Conservation (phyloP, 2,888 invertebrate species). For the Vandiemenella viatica region DNA sequence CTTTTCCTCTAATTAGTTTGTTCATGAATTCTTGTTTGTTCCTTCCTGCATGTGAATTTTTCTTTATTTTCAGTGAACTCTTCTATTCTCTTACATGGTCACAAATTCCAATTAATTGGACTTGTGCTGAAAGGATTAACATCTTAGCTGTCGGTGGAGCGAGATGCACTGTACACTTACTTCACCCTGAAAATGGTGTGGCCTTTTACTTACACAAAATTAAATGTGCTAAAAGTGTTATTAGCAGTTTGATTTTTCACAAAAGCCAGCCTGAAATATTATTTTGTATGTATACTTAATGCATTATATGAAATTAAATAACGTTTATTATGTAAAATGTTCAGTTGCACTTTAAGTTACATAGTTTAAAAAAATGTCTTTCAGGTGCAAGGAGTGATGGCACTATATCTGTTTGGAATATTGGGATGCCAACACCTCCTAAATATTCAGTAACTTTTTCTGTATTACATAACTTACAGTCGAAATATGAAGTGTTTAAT, state of each 20-base stretch:
- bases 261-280: slow-evolving; percentile 16
- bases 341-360: neutral
- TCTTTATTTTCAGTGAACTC: slow-evolving; percentile 21
- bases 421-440: slow-evolving; percentile 14
- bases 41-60: no score
- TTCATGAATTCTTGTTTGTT: no score
- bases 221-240: slow-evolving; percentile 4
- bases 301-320: neutral
- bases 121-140: slow-evolving; percentile 11
- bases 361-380: slow-evolving; percentile 3
- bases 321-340: no score
- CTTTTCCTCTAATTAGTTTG: no score
- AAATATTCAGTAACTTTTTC: slow-evolving; percentile 12
- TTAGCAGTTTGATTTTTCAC: slow-evolving; percentile 20
- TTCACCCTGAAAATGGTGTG: slow-evolving; percentile 18
- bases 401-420: slow-evolving; percentile 15
- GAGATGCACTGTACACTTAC: slow-evolving; percentile 20
- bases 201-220: slow-evolving; percentile 17
- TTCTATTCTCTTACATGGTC: slow-evolving; percentile 33
- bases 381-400: slow-evolving; percentile 19
- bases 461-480: slow-evolving; percentile 11
- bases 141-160: slow-evolving; percentile 23
- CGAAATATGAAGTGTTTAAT: slow-evolving; percentile 9
- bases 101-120: slow-evolving; percentile 19
- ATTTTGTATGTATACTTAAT: slow-evolving; percentile 18